These are phyloP conservation scores for Hippocampus mohnikei DNA, from an alignment of 2,113 vertebrate genomes.

Conservation along the genomic window DNA sequence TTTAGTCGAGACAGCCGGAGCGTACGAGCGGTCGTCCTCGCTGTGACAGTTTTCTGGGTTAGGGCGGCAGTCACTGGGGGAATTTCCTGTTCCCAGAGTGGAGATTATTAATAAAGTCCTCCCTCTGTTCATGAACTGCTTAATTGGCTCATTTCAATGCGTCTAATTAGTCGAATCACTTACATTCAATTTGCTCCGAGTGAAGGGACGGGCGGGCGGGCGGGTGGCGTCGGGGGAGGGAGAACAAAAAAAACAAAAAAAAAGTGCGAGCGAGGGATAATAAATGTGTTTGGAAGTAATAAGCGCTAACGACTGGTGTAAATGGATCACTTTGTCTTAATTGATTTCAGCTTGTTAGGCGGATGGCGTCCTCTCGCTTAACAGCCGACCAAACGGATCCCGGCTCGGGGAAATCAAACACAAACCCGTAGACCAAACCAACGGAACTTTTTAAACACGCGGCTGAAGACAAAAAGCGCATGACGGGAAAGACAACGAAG, in stretches of 20 bases:
- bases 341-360: constrained; percentile 60
- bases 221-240: constrained; percentile 7
- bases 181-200: constrained; percentile 63
- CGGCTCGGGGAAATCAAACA: too few relatives aligned
- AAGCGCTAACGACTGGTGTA: constrained; percentile 52
- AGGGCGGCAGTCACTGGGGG: constrained; percentile 37
- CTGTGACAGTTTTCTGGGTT: constrained; percentile 57
- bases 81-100: constrained; percentile 34
- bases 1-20: too few relatives aligned
- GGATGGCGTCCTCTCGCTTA: neutral
- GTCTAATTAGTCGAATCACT: constrained; percentile 66
- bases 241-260: constrained; percentile 1
- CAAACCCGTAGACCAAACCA: too few relatives aligned
- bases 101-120: constrained; percentile 56
- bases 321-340: constrained; percentile 65
- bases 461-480: too few relatives aligned
- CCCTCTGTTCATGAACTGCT: constrained; percentile 55
- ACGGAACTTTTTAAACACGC: too few relatives aligned
- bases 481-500: too few relatives aligned
- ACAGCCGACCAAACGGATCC: neutral
- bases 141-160: constrained; percentile 64
- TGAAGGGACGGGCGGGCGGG: neutral
- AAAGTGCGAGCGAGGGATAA: constrained; percentile 20
- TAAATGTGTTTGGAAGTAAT: constrained; percentile 58
- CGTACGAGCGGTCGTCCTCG: constrained; percentile 8